Percentiles rank a stretch among this genome's conserved stretches.
Evolutionary conservation across 2,888 invertebrate species (phyloP).

Genomic region (Diploptera punctata): DNA sequence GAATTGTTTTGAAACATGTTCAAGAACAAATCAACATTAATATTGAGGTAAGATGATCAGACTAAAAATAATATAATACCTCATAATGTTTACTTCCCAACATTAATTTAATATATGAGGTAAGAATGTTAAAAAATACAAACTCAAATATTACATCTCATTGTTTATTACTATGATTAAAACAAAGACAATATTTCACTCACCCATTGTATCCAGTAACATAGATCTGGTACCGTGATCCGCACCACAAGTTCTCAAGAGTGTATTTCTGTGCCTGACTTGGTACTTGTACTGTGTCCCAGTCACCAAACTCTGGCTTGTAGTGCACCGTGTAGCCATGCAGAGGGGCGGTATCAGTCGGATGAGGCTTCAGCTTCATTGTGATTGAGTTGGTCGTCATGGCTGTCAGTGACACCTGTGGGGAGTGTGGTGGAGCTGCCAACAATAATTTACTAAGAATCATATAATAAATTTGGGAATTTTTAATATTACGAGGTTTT

Average conservation of each 20-base stretch:
- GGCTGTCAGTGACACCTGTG: constrained; percentile 75
- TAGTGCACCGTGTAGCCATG: constrained; percentile 92
- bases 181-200: constrained; percentile 44
- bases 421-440: constrained; percentile 77
- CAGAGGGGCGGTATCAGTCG: constrained; percentile 84
- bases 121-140: too few species aligned
- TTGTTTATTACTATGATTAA: background rate
- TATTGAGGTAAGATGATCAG: too few species aligned
- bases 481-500: too few species aligned
- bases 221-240: constrained; percentile 92
- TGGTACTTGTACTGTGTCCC: constrained; percentile 85
- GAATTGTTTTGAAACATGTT: too few species aligned
- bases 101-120: too few species aligned
- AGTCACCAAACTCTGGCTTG: constrained; percentile 94
- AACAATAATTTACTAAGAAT: too few species aligned
- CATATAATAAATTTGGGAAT: too few species aligned
- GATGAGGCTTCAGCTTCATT: constrained; percentile 73
- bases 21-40: too few species aligned
- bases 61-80: too few species aligned
- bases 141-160: too few species aligned
- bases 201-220: constrained; percentile 92
- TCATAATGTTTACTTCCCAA: too few species aligned
- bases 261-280: constrained; percentile 83
- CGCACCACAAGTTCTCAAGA: constrained; percentile 88
- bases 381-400: constrained; percentile 78